A percentile compares a stretch with the other conserved stretches of the same genome.
Evolutionary conservation across 2,797 vertebrate species (phyloP).

Genomic region (Clarias fuscus): DNA sequence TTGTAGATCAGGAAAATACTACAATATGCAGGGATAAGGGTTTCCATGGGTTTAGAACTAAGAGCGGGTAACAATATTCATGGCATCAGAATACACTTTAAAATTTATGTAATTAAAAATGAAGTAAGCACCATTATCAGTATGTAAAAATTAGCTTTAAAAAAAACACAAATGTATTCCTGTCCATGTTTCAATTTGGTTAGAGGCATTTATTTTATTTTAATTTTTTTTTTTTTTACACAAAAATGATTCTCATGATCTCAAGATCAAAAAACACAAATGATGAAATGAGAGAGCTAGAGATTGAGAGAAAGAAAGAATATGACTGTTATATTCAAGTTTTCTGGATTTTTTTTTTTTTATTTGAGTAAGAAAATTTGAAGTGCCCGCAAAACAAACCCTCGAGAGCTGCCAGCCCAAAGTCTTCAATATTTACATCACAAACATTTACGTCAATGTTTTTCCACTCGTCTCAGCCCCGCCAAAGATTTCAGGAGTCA

Average conservation of each 20-base stretch:
- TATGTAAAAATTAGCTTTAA: neutral
- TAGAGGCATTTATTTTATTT: conserved; percentile 55
- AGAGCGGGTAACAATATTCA: neutral
- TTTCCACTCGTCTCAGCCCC: conserved; percentile 11
- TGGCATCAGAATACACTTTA: neutral
- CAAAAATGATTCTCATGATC: conserved; percentile 45
- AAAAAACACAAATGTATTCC: conserved; percentile 18
- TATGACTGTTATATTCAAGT: conserved; percentile 63
- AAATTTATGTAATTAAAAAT: neutral
- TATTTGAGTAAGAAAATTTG: conserved; percentile 84
- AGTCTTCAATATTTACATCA: conserved; percentile 74
- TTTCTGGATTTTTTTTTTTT: conserved; percentile 73
- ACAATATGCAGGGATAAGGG: no score
- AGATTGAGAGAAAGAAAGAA: conserved; percentile 14
- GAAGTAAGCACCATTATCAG: neutral
- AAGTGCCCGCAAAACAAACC: conserved; percentile 79
- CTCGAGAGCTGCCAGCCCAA: conserved; percentile 65
- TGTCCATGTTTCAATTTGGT: conserved; percentile 17
- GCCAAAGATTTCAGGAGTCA: conserved; percentile 15
- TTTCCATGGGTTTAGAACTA: neutral
- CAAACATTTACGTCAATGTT: conserved; percentile 31
- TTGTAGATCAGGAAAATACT: no score
- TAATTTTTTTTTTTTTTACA: conserved; percentile 42
- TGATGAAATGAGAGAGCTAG: conserved; percentile 18
- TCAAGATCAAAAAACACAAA: conserved; percentile 40